Conservation (phyloP, 2,888 invertebrate species). For the Melinopterus prodromus region DNA sequence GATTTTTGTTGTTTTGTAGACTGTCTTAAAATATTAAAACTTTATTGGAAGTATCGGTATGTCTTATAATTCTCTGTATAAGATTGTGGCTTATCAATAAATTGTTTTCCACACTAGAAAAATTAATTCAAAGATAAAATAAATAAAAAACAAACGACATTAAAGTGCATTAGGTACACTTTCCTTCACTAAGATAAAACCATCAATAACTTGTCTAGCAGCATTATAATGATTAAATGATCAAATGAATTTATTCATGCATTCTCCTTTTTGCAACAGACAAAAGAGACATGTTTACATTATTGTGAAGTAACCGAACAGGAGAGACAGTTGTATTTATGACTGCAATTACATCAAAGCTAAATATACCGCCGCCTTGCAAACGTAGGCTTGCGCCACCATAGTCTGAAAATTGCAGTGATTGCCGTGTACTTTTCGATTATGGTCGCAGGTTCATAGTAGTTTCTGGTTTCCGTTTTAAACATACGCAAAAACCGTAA, state of each 20-base stretch:
- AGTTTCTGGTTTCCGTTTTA: background rate
- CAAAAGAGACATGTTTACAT: constrained; percentile 4
- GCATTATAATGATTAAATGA: no score
- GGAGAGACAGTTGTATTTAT: constrained; percentile 4
- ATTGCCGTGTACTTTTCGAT: background rate
- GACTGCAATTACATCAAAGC: constrained; percentile 4
- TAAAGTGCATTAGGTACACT: no score
- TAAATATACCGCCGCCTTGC: background rate
- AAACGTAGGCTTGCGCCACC: background rate
- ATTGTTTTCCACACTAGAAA: no score
- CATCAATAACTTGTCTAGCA: no score
- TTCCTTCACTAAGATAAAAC: no score
- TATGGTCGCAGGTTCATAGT: background rate
- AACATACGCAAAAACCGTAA: background rate
- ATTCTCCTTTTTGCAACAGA: background rate
- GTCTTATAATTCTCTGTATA: no score
- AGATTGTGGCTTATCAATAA: no score
- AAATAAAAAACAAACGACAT: background rate
- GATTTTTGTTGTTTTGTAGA: background rate
- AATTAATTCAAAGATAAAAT: background rate
- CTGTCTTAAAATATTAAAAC: background rate
- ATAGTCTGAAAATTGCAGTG: background rate
- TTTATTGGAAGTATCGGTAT: background rate
- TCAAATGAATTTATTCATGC: background rate
- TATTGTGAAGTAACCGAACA: background rate